Conservation (phyloP, 2,113 vertebrate species). For the Saguinus midas region DNA sequence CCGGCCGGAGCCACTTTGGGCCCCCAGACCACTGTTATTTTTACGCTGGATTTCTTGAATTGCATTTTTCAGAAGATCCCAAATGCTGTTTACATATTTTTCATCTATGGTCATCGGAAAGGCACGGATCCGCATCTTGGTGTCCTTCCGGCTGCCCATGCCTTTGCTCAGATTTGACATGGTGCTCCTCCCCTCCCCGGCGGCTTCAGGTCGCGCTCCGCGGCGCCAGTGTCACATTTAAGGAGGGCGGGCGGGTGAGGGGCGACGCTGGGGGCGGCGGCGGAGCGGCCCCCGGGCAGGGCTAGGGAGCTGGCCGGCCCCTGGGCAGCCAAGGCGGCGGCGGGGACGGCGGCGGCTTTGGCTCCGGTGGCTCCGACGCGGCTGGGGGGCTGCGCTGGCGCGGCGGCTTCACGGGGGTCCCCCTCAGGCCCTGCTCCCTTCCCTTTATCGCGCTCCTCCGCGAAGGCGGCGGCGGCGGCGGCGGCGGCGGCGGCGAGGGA, state of each 20-base stretch:
- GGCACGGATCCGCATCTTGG: slow-evolving; percentile 99
- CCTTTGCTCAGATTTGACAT: slow-evolving; percentile 99
- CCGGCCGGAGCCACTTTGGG: no score
- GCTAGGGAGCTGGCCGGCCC: slow-evolving; percentile 57
- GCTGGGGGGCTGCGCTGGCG: slow-evolving; percentile 58
- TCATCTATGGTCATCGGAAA: slow-evolving; percentile 99
- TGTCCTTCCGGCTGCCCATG: slow-evolving; percentile 97
- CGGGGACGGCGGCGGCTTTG: slow-evolving; percentile 24
- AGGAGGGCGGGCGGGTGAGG: slow-evolving; percentile 61
- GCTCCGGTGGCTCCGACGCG: background rate
- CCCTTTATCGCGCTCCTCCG: slow-evolving; percentile 81
- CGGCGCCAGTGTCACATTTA: slow-evolving; percentile 77
- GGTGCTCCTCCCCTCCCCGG: slow-evolving; percentile 79
- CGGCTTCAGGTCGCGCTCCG: slow-evolving; percentile 70
- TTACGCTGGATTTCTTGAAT: slow-evolving; percentile 99
- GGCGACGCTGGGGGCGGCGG: slow-evolving; percentile 53
- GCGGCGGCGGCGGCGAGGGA: slow-evolving; percentile 81
- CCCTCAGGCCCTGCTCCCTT: slow-evolving; percentile 65
- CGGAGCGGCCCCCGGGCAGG: slow-evolving; percentile 54
- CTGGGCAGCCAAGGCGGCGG: slow-evolving; percentile 62
- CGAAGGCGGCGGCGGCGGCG: slow-evolving; percentile 83
- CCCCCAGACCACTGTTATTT: slow-evolving; percentile 99
- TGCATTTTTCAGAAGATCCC: slow-evolving; percentile 99
- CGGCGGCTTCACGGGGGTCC: slow-evolving; percentile 71
- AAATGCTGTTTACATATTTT: slow-evolving; percentile 99